These are phyloP conservation scores for Acleris literana DNA, from an alignment of 2,888 invertebrate species.

Conservation along the genomic window DNA sequence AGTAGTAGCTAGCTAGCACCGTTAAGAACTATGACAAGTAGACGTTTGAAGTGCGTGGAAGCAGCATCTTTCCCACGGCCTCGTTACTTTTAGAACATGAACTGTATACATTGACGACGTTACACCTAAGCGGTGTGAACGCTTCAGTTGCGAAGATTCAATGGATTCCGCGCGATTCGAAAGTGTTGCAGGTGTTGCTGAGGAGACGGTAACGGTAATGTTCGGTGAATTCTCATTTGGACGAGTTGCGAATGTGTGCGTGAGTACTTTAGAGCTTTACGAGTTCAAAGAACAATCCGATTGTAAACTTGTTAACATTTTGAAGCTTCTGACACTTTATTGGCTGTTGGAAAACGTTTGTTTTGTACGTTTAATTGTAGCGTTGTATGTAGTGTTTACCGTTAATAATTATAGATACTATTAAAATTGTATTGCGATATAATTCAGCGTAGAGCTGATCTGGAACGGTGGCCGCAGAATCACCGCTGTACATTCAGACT, in stretches of 20 bases:
- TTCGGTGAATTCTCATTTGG: conserved; percentile 28
- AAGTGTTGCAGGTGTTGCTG: conserved; percentile 39
- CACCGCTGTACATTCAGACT: too few relatives aligned
- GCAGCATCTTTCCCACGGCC: conserved; percentile 72
- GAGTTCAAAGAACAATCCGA: conserved; percentile 7
- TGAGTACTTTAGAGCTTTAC: conserved; percentile 2
- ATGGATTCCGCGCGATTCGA: conserved; percentile 41
- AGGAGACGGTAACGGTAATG: conserved; percentile 42
- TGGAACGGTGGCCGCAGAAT: too few relatives aligned
- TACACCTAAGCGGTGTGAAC: conserved; percentile 45
- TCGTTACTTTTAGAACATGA: conserved; percentile 54
- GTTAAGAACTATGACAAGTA: conserved; percentile 61
- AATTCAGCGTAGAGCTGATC: too few relatives aligned
- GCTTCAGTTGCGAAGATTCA: conserved; percentile 36
- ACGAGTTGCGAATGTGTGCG: conserved; percentile 2
- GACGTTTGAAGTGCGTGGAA: conserved; percentile 48
- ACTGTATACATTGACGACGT: conserved; percentile 55
- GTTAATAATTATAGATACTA: too few relatives aligned
- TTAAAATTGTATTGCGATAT: too few relatives aligned
- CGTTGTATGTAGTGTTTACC: too few relatives aligned
- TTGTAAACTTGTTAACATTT: conserved; percentile 3
- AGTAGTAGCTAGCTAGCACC: conserved; percentile 46
- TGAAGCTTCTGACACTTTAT: too few relatives aligned
- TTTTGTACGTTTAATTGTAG: too few relatives aligned
- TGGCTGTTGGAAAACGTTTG: too few relatives aligned